Percentiles rank a stretch among this genome's conserved stretches.
Conservation (phyloP, 2,113 vertebrate species). For the Lagopus muta region DNA sequence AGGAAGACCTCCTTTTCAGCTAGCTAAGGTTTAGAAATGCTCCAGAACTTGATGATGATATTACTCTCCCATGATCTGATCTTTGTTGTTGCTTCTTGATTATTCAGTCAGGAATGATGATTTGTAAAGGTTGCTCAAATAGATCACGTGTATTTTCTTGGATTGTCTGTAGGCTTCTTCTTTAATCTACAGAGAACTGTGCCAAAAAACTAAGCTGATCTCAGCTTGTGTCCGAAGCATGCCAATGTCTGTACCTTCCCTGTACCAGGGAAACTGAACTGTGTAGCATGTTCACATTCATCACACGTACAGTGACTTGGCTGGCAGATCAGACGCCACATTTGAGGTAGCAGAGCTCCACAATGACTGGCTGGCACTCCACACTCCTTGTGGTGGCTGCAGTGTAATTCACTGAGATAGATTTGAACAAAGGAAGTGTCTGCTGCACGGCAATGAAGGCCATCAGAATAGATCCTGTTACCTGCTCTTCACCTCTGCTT, state of each 20-base stretch:
- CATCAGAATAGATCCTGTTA: slow-evolving; percentile 1
- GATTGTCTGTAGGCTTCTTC: slow-evolving; percentile 42
- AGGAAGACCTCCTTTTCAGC: neutral
- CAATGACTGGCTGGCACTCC: slow-evolving; percentile 23
- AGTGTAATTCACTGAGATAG: slow-evolving; percentile 15
- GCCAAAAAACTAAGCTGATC: slow-evolving; percentile 45
- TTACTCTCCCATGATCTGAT: neutral
- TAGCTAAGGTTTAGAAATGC: neutral
- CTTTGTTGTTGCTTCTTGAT: slow-evolving; percentile 27
- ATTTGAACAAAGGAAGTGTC: neutral
- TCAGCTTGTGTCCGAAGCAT: slow-evolving; percentile 50
- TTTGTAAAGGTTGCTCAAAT: slow-evolving; percentile 48
- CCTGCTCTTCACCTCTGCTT: neutral
- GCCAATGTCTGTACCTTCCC: neutral
- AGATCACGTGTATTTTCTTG: slow-evolving; percentile 42
- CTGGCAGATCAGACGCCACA: neutral
- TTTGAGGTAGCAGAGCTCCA: slow-evolving; percentile 29
- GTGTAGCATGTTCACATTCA: neutral
- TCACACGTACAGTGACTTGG: neutral
- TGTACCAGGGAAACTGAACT: slow-evolving; percentile 5
- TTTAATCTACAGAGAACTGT: slow-evolving; percentile 29
- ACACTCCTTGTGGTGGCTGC: neutral
- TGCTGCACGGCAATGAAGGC: slow-evolving; percentile 10
- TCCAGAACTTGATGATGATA: neutral
- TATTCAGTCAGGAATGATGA: neutral